phyloP scores from a whole-genome alignment of 2,888 invertebrate genomes.

The Agriopis aurantiaria region DNA sequence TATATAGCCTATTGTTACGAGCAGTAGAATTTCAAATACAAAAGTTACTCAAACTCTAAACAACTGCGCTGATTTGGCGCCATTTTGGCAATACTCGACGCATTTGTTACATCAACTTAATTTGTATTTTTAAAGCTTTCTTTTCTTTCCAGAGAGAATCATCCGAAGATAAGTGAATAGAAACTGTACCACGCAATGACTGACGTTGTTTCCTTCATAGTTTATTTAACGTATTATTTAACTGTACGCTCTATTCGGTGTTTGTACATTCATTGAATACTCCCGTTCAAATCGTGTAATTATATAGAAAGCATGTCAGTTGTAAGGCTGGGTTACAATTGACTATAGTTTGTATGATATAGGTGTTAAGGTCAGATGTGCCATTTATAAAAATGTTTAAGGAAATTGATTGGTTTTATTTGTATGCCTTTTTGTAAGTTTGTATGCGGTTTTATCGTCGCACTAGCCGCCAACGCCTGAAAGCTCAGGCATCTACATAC shows the following conservation, averaged over 20 bases:
- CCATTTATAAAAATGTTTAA: conserved; percentile 58
- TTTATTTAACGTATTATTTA: conserved; percentile 45
- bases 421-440: neutral
- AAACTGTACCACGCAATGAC: conserved; percentile 57
- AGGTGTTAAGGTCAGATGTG: conserved; percentile 70
- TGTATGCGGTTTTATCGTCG: neutral
- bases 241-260: conserved; percentile 41
- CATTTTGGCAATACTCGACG: too few relatives aligned
- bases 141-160: conserved; percentile 72
- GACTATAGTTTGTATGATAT: conserved; percentile 67
- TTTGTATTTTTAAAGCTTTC: neutral
- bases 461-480: too few relatives aligned
- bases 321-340: conserved; percentile 84
- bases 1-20: too few relatives aligned
- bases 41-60: too few relatives aligned
- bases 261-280: conserved; percentile 62
- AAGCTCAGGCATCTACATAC: too few relatives aligned
- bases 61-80: too few relatives aligned
- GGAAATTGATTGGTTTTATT: conserved; percentile 36
- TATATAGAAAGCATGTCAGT: conserved; percentile 64
- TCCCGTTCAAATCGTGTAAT: conserved; percentile 54
- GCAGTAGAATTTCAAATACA: too few relatives aligned
- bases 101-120: too few relatives aligned
- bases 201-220: conserved; percentile 58
- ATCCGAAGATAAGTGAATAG: conserved; percentile 66